Evolutionary conservation across 2,113 vertebrate genomes (phyloP).

Genomic region (Columbina picui): DNA sequence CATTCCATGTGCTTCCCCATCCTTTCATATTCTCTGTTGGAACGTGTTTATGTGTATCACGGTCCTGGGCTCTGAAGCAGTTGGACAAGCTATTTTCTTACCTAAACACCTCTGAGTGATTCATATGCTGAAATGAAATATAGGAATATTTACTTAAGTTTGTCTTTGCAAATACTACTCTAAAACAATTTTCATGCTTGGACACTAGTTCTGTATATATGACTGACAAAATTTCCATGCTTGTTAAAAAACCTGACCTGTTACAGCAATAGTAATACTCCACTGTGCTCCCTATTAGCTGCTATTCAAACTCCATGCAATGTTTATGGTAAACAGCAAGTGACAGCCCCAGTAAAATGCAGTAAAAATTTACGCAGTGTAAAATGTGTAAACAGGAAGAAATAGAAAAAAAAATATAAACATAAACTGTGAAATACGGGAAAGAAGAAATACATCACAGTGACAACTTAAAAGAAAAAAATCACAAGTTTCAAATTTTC

Average conservation of each 20-base stretch:
- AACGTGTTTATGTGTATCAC: neutral
- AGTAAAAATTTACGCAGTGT: neutral
- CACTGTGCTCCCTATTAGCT: neutral
- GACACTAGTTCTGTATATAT: neutral
- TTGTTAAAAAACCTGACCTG: neutral
- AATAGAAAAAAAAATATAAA: neutral
- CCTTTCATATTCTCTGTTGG: neutral
- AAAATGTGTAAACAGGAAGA: neutral
- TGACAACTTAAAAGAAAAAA: neutral
- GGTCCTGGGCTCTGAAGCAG: neutral
- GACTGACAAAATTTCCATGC: neutral
- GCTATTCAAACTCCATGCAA: neutral
- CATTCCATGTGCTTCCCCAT: neutral
- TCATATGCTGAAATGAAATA: neutral
- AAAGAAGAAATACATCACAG: neutral
- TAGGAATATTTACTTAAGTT: neutral
- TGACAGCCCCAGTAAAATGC: neutral
- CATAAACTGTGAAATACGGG: neutral
- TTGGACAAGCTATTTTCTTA: neutral
- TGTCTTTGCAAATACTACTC: neutral
- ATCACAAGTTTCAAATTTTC: neutral
- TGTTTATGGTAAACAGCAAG: neutral
- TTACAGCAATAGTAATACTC: neutral
- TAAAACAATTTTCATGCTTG: neutral
- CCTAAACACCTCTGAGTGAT: neutral